phyloP scores from a whole-genome alignment of 1,140 invertebrate species.

The Brachionus rubens region DNA sequence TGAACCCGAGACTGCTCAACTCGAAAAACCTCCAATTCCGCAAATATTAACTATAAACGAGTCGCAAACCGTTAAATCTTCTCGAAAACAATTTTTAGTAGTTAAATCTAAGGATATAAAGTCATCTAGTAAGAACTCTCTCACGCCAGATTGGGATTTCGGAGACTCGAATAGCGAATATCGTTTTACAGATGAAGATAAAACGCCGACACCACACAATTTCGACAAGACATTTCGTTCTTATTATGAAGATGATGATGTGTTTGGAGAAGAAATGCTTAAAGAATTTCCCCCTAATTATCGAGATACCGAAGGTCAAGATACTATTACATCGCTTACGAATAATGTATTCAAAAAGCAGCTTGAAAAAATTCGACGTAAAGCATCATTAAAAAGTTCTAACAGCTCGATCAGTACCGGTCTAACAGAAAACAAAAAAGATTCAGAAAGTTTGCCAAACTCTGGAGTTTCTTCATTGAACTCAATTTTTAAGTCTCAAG shows the following conservation, averaged over 20 bases:
- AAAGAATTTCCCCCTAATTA: slow-evolving; percentile 2
- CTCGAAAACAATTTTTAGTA: slow-evolving; percentile 16
- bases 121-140: not conserved
- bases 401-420: not conserved
- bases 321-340: not conserved
- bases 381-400: not conserved
- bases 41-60: slow-evolving; percentile 1
- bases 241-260: slow-evolving; percentile 9
- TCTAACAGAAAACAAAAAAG: not conserved
- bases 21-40: too few species aligned
- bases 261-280: not conserved
- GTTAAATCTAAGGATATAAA: not conserved
- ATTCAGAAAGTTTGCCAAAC: not conserved
- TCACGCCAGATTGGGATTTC: slow-evolving; percentile 17
- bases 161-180: not conserved
- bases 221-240: too few species aligned
- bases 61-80: not conserved
- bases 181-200: not conserved
- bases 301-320: not conserved
- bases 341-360: slow-evolving; percentile 15
- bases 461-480: not conserved
- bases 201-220: not conserved
- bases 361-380: not conserved
- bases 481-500: slow-evolving; percentile 30
- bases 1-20: not conserved